Evolutionary conservation across 2,888 invertebrate species (phyloP).

Genomic region (Endomychus coccineus): DNA sequence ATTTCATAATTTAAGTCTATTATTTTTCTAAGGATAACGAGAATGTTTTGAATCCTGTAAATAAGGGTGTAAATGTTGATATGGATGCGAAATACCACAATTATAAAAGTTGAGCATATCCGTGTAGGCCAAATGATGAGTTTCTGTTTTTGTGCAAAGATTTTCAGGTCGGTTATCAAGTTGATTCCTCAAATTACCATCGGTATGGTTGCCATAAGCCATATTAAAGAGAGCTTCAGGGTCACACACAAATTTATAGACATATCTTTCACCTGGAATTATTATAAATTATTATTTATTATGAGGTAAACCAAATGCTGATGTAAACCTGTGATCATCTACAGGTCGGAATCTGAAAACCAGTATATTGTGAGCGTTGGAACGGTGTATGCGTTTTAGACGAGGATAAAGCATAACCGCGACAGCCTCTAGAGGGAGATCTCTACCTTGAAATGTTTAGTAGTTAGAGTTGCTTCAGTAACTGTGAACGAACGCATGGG

Average conservation of each 20-base stretch:
- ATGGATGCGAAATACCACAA: slow-evolving; percentile 40
- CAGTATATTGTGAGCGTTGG: too few relatives aligned
- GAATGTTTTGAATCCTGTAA: slow-evolving; percentile 33
- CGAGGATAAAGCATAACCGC: too few relatives aligned
- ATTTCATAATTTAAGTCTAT: background rate
- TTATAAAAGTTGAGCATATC: slow-evolving; percentile 45
- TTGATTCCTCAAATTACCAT: slow-evolving; percentile 26
- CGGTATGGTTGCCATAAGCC: slow-evolving; percentile 50
- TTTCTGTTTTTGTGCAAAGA: slow-evolving; percentile 35
- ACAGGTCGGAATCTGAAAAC: too few relatives aligned
- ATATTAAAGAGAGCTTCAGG: slow-evolving; percentile 84
- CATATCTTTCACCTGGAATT: slow-evolving; percentile 79
- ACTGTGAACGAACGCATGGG: too few relatives aligned
- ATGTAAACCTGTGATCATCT: too few relatives aligned
- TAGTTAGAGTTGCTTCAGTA: too few relatives aligned
- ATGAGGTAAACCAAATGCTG: too few relatives aligned
- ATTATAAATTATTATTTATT: slow-evolving; percentile 2
- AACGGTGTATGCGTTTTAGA: too few relatives aligned
- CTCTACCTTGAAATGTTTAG: too few relatives aligned
- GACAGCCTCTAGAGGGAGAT: too few relatives aligned
- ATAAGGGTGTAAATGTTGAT: slow-evolving; percentile 42
- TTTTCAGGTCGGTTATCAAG: slow-evolving; percentile 33
- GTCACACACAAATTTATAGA: slow-evolving; percentile 95
- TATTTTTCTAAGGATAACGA: slow-evolving; percentile 11
- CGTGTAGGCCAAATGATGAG: slow-evolving; percentile 41